A percentile compares a stretch with the other conserved stretches of the same genome.
These are phyloP conservation scores for Upupa epops DNA, from an alignment of 2,113 vertebrate genomes.

Conservation along the genomic window DNA sequence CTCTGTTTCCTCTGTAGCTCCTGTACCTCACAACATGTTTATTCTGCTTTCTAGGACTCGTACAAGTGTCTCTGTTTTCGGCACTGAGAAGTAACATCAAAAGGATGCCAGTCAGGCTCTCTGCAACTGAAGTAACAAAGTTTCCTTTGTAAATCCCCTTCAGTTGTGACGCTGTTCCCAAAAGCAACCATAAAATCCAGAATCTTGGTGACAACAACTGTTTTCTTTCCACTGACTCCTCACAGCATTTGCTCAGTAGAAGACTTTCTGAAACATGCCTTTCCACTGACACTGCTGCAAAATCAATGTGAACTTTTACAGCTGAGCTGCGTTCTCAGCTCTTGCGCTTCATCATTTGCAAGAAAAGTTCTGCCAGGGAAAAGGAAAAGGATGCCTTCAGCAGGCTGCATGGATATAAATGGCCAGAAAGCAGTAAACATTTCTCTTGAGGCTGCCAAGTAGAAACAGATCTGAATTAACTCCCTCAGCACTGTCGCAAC, in stretches of 20 bases:
- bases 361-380: not conserved
- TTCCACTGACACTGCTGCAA: not conserved
- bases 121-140: not conserved
- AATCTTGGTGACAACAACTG: not conserved
- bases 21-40: not conserved
- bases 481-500: not conserved
- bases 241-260: not conserved
- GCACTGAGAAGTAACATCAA: not conserved
- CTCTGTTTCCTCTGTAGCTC: not conserved
- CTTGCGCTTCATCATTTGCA: not conserved
- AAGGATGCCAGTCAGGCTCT: not conserved
- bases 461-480: not conserved
- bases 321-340: not conserved
- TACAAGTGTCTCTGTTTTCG: not conserved
- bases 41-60: not conserved
- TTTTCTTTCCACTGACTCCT: not conserved
- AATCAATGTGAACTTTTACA: not conserved
- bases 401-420: not conserved
- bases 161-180: not conserved
- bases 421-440: slow-evolving; percentile 28
- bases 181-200: not conserved
- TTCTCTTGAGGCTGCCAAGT: slow-evolving; percentile 23
- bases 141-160: not conserved
- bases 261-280: not conserved
- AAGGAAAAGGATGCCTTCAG: not conserved